Conservation (phyloP, 1,140 invertebrate genomes). For the Meloidogyne hapla region DNA sequence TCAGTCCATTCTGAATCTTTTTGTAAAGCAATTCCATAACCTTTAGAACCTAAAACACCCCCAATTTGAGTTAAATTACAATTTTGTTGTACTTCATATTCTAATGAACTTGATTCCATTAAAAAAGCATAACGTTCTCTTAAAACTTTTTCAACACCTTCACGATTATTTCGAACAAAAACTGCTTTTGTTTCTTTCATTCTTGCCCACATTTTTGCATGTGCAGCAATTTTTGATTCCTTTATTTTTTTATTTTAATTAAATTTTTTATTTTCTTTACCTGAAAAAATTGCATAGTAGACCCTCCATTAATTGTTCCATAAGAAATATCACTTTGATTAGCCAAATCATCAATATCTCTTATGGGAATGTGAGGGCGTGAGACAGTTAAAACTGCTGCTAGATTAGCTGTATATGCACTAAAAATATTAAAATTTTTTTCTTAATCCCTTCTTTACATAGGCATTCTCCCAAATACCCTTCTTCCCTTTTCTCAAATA, state of each 20-base stretch:
- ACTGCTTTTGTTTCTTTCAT: slow-evolving; percentile 83
- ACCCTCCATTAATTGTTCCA: slow-evolving; percentile 85
- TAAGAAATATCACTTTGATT: slow-evolving; percentile 90
- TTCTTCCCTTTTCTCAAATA: no score
- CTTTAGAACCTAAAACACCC: slow-evolving; percentile 86
- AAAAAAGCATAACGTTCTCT: slow-evolving; percentile 92
- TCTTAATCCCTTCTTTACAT: no score
- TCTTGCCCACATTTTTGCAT: slow-evolving; percentile 89
- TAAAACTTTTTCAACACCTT: slow-evolving; percentile 80
- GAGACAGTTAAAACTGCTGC: slow-evolving; percentile 91
- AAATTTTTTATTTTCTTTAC: slow-evolving; percentile 28
- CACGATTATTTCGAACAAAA: slow-evolving; percentile 82
- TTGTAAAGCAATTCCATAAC: slow-evolving; percentile 70
- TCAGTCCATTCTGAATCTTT: slow-evolving; percentile 63
- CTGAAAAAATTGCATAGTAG: slow-evolving; percentile 59
- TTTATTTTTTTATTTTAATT: background rate
- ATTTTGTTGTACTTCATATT: slow-evolving; percentile 89
- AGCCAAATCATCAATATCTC: slow-evolving; percentile 88
- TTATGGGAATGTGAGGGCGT: slow-evolving; percentile 89
- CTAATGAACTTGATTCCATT: slow-evolving; percentile 76
- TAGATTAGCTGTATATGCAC: slow-evolving; percentile 91
- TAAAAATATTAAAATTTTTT: slow-evolving; percentile 1
- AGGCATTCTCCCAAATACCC: no score
- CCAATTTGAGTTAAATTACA: slow-evolving; percentile 97
- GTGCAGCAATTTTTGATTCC: slow-evolving; percentile 89